A percentile compares a stretch with the other conserved stretches of the same genome.
Conservation (phyloP, 1,140 invertebrate genomes). For the Brachionus plicatilis region DNA sequence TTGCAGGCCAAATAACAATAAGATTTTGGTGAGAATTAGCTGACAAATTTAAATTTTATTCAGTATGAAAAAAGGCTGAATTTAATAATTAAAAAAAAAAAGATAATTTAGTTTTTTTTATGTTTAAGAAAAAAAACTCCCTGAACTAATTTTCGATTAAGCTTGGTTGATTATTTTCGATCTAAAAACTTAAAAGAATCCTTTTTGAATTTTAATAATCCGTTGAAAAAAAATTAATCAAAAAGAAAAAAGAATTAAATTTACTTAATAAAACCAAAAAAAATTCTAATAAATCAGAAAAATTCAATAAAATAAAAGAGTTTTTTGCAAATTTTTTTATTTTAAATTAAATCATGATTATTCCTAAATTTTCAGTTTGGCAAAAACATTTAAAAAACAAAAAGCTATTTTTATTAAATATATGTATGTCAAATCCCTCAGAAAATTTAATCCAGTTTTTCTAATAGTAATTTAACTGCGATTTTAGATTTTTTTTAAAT, state of each 20-base stretch:
- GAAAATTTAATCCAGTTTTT: too few species aligned
- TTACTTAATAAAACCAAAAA: background rate
- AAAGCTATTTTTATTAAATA: too few species aligned
- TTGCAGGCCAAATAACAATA: background rate
- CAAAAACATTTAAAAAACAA: too few species aligned
- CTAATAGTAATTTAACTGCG: too few species aligned
- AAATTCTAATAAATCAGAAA: background rate
- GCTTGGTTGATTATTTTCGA: background rate
- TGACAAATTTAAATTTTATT: background rate
- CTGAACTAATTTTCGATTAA: background rate
- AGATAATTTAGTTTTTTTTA: background rate
- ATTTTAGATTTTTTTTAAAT: background rate
- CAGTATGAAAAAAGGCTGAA: background rate
- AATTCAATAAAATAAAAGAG: background rate
- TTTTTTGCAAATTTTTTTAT: background rate
- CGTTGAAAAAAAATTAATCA: background rate
- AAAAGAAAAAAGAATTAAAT: background rate
- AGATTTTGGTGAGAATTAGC: background rate
- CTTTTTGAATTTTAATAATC: background rate
- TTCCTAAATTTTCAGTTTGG: too few species aligned
- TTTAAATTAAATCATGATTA: background rate
- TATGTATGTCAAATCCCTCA: too few species aligned
- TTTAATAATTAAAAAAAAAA: background rate
- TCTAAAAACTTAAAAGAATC: background rate
- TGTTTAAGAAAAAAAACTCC: background rate